Percentiles rank a stretch among this genome's conserved stretches.
These are phyloP conservation scores for Leptestheria dahalacensis DNA, from an alignment of 1,140 invertebrate species.

Conservation along the genomic window DNA sequence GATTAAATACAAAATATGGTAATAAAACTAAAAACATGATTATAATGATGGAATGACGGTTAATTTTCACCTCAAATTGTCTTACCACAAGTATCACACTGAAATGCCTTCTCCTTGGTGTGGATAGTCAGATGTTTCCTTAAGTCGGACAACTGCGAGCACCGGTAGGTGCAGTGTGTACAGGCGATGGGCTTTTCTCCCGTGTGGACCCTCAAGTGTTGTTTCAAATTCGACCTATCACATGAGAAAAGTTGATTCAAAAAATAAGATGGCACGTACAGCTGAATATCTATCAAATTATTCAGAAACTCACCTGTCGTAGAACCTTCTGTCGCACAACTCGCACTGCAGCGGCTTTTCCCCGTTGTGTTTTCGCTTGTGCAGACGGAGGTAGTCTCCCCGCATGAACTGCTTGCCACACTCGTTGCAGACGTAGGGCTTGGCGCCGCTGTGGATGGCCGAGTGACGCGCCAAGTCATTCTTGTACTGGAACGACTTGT, in stretches of 20 bases:
- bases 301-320: too few species aligned
- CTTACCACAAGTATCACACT: constrained; percentile 10
- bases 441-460: constrained; percentile 44
- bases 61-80: too few species aligned
- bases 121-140: constrained; percentile 33
- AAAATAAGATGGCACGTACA: too few species aligned
- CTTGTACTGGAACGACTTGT: constrained; percentile 11
- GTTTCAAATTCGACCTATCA: neutral
- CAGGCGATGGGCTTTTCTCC: constrained; percentile 4
- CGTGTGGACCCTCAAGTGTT: constrained; percentile 4
- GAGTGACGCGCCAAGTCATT: constrained; percentile 9
- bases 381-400: constrained; percentile 9
- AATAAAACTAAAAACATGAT: neutral
- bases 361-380: constrained; percentile 11
- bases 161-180: neutral
- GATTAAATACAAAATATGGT: neutral
- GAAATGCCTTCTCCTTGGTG: constrained; percentile 17
- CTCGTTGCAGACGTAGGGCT: constrained; percentile 47
- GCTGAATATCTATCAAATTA: too few species aligned
- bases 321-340: constrained; percentile 10
- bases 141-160: constrained; percentile 19
- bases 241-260: too few species aligned
- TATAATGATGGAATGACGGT: neutral
- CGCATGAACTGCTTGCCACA: constrained; percentile 30
- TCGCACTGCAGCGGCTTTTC: constrained; percentile 8